Conservation (phyloP, 2,888 invertebrate genomes). For the Adelognathus sp. region DNA sequence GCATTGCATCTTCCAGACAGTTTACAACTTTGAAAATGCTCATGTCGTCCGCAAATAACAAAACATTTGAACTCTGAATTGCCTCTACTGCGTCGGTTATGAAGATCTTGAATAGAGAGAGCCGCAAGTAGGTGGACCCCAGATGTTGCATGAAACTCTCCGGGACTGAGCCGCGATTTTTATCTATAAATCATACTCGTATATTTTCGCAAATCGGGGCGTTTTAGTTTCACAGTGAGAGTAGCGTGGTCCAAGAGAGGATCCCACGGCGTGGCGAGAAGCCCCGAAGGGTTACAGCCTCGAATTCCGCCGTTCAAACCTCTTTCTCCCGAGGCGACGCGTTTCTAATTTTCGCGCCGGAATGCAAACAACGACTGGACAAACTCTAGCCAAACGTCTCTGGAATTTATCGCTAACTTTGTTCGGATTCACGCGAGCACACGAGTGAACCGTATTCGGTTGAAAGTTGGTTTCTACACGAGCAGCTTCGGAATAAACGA, state of each 20-base stretch:
- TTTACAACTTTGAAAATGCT: too few relatives aligned
- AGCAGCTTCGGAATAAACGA: conserved; percentile 46
- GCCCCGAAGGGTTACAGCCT: conserved; percentile 49
- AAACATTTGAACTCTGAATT: too few relatives aligned
- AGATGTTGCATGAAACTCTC: too few relatives aligned
- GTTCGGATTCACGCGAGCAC: neutral
- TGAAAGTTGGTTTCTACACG: conserved; percentile 47
- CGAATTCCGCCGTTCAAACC: conserved; percentile 62
- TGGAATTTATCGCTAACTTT: conserved; percentile 41
- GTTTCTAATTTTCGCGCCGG: conserved; percentile 8
- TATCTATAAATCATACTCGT: too few relatives aligned
- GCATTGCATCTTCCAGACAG: too few relatives aligned
- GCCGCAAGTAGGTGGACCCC: too few relatives aligned
- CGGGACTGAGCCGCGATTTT: too few relatives aligned
- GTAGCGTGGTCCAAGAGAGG: conserved; percentile 62
- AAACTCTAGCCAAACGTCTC: conserved; percentile 48
- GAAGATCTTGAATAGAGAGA: too few relatives aligned
- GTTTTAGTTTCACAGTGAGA: too few relatives aligned
- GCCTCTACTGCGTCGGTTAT: too few relatives aligned
- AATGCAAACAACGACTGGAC: neutral
- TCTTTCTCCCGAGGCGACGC: conserved; percentile 66
- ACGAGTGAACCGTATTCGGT: conserved; percentile 36
- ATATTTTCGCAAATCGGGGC: too few relatives aligned
- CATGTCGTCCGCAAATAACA: too few relatives aligned
- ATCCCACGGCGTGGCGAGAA: conserved; percentile 58